Evolutionary conservation across 2,888 invertebrate species (phyloP), one percentile per base, ranked within the genome.

Genomic region (Piscicola geometra): DNA sequence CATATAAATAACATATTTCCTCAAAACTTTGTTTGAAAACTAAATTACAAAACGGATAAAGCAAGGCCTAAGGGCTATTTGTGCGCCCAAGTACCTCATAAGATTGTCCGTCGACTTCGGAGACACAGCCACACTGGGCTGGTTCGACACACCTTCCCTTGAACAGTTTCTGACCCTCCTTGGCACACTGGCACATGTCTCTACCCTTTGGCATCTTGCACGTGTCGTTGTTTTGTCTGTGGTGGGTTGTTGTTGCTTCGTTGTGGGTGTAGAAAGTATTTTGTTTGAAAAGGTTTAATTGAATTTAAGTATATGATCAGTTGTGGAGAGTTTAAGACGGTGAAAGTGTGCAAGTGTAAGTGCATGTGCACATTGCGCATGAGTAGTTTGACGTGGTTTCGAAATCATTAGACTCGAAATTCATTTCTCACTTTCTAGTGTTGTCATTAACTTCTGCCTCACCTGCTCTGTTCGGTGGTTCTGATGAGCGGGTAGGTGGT

Each of bases 71-170:
- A 47, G 21, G 21, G 9, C 50, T 21, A 47, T 47, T 9, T 15
- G 15, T 12, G 12, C n/a, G 30, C 30, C 9, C 67, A 18, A 5
- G 18, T 3, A 70, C 70, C 70, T 70, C 70, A 25, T 70, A 47
- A 5, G 70, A 30, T 15, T 9, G 5, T 3, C 70, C 70, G 25
- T 70, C 70, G 2, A 21, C 36, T 21, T 35, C 21, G 18, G 70
- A 70, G 25, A 70, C 47, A 25, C 70, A 70, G 5, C 70, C 70
- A 70, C 70, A 70, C 70, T 47, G 2, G 28, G 35, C 41, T 3
- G 25, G 25, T 5, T 36, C 41, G 2, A 70, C 70, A 70, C 70
- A 70, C 47, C 47, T 70, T 5, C 70, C 70, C 47, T 70, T 70
- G 47, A 70, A 70, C 2, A 70, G 47, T 12, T 12, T 35, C 25